A percentile compares a stretch with the other conserved stretches of the same genome.
Conservation (phyloP, 2,888 invertebrate species). For the Myopa testacea region DNA sequence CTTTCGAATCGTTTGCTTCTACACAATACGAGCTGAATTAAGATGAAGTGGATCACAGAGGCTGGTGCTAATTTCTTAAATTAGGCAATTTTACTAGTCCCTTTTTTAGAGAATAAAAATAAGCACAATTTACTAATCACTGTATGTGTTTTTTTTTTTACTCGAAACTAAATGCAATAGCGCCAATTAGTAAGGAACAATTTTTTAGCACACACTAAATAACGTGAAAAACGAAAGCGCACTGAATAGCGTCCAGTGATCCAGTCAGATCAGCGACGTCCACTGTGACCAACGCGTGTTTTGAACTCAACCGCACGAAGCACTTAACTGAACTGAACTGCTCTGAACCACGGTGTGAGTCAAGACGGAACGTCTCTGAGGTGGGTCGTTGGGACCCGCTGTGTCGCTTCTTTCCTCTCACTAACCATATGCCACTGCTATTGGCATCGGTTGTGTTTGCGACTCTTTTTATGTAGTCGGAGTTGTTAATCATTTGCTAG, state of each 20-base stretch:
- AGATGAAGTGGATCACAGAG: no score
- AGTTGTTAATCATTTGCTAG: not conserved
- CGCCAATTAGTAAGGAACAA: no score
- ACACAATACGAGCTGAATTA: no score
- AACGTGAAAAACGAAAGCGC: no score
- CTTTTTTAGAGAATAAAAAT: no score
- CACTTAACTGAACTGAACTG: slow-evolving; percentile 32
- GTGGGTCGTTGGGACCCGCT: not conserved
- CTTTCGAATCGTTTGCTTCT: not conserved
- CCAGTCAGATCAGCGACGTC: not conserved
- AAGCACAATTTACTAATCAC: no score
- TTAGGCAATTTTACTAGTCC: no score
- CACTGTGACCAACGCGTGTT: not conserved
- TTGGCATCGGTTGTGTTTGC: not conserved
- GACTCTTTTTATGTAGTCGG: slow-evolving; percentile 10
- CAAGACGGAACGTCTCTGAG: slow-evolving; percentile 20
- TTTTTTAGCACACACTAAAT: no score
- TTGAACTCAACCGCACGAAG: slow-evolving; percentile 34
- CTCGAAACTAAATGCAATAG: no score
- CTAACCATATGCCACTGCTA: not conserved
- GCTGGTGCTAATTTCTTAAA: no score
- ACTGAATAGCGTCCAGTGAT: no score
- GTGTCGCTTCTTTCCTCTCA: not conserved
- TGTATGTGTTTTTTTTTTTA: no score
- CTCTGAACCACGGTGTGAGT: slow-evolving; percentile 18